Evolutionary conservation across 1,140 invertebrate genomes (phyloP), one percentile per base, ranked within the genome.

Genomic region (Melanaphis sacchari): DNA sequence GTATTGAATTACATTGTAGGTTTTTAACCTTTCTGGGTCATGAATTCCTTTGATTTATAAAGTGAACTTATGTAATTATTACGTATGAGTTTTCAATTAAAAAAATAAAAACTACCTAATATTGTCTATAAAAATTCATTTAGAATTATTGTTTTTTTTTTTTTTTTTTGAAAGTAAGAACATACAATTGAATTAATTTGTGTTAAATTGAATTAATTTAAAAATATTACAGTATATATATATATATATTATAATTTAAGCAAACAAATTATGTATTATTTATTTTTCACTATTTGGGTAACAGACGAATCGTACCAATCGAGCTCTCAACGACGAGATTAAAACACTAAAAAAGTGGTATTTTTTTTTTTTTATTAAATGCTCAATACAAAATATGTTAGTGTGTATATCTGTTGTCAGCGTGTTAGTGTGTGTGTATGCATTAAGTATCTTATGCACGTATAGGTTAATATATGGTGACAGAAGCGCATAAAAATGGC

Each of bases 401-500:
- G 84, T 43, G 84, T 43, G 46, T 21, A 41, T 54, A 41, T 59
- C 2, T 59, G 88, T 11, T 38, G 31, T 15, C 11, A 0, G 22
- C 7, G 22, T n/a, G 36, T 22, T 31, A 11, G 87, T 22, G 87
- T 52, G 43, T 88, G 31, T 41, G 40, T 38, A 11, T 36, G n/a
- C 46, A 93, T 85, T 93, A 52, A 22, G 81, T 84, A 93, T 82
- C 46, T 85, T 22, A 15, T 40, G 81, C 91, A 93, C 91, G 91
- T 93, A 93, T 85, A 40, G 81, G 76, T 40, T 54, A 66, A 84
- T 93, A 84, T 93, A 93, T 52, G 81, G 46, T 40, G 91, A 84
- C 91, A 85, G 91, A 85, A 49, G 36, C 46, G 76, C 76, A 93
- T 93, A 93, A 93, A 93, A 93, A 85, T 93, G 43, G 91, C 91